These are phyloP conservation scores for Amazona vittata DNA, from an alignment of 2,113 vertebrate species.

Conservation along the genomic window DNA sequence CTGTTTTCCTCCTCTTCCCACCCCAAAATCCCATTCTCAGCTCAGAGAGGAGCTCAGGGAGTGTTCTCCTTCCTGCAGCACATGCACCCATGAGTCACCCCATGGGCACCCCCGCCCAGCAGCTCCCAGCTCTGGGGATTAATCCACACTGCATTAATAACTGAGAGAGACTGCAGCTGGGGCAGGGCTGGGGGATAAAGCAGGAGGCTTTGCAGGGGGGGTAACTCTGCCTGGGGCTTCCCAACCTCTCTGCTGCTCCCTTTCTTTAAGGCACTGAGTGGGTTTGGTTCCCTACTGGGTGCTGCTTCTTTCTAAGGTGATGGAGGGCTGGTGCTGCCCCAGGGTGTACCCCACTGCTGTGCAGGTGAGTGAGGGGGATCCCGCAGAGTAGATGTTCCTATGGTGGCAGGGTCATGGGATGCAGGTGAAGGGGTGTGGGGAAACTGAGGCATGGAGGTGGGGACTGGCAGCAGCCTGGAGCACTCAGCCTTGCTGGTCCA, in stretches of 20 bases:
- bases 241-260: accelerated
- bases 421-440: background rate
- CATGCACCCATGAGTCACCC: background rate
- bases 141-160: background rate
- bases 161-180: background rate
- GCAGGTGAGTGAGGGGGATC: background rate
- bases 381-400: accelerated
- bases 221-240: accelerated
- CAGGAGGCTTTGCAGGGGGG: accelerated
- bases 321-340: background rate
- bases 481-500: background rate
- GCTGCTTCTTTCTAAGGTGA: background rate
- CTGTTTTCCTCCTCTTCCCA: background rate
- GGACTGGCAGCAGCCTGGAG: background rate
- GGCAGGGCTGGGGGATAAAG: background rate
- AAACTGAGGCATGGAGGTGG: background rate
- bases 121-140: background rate
- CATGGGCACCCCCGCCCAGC: background rate
- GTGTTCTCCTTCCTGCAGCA: background rate
- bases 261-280: background rate
- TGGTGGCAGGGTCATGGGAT: background rate
- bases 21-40: accelerated
- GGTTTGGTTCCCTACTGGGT: background rate
- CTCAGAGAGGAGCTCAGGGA: background rate
- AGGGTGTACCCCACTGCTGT: accelerated